Evolutionary conservation across 2,888 invertebrate species (phyloP).

Genomic region (Rutpela maculata): DNA sequence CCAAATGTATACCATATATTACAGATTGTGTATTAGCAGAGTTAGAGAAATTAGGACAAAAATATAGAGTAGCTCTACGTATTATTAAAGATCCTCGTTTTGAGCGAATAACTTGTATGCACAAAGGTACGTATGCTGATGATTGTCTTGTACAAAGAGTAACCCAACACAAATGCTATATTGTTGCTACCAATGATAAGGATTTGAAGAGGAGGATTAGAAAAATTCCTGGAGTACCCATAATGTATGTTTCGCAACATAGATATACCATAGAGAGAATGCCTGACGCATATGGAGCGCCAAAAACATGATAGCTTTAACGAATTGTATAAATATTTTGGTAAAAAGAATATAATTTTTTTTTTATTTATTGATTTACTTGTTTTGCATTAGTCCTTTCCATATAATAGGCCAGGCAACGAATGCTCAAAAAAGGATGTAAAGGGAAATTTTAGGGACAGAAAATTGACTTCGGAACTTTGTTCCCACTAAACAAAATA

Average conservation of each 20-base stretch:
- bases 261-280: slow-evolving; percentile 97
- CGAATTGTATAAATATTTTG: not conserved
- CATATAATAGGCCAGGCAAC: too few species aligned
- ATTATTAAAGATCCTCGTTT: slow-evolving; percentile 97
- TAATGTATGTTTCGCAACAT: slow-evolving; percentile 97
- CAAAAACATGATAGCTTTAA: slow-evolving; percentile 74
- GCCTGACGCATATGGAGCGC: slow-evolving; percentile 99
- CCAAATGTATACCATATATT: slow-evolving; percentile 98
- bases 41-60: slow-evolving; percentile 96
- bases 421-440: too few species aligned
- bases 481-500: too few species aligned
- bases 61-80: slow-evolving; percentile 94
- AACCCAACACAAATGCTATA: slow-evolving; percentile 99
- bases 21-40: slow-evolving; percentile 99
- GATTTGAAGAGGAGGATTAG: slow-evolving; percentile 96
- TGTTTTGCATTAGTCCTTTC: too few species aligned
- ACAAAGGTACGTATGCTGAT: slow-evolving; percentile 99
- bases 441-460: too few species aligned
- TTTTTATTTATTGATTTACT: too few species aligned
- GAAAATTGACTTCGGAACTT: too few species aligned
- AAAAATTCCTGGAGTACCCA: slow-evolving; percentile 99
- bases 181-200: slow-evolving; percentile 99
- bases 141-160: slow-evolving; percentile 98
- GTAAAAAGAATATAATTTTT: too few species aligned
- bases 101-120: slow-evolving; percentile 93